A percentile compares a stretch with the other conserved stretches of the same genome.
These are phyloP conservation scores for Drosophila pachea DNA, from an alignment of 1,140 invertebrate genomes.

Conservation along the genomic window DNA sequence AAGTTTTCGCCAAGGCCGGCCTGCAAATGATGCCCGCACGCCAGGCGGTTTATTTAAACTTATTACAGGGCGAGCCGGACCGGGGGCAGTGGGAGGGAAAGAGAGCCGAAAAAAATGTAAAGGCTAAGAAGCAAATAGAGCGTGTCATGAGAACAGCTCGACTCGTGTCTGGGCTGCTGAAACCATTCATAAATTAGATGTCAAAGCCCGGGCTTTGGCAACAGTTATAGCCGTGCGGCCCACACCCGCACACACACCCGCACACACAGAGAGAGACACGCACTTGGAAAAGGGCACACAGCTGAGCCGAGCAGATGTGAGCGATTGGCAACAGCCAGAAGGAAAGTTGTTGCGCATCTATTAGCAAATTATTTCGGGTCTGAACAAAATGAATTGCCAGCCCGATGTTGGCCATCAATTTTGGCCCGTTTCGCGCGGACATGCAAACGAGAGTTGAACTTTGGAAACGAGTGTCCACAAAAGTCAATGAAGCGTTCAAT, in stretches of 20 bases:
- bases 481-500: slow-evolving; percentile 75
- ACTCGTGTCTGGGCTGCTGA: slow-evolving; percentile 39
- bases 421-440: slow-evolving; percentile 5
- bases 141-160: slow-evolving; percentile 34
- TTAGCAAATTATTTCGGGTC: slow-evolving; percentile 23
- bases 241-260: slow-evolving; percentile 14
- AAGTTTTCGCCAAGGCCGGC: slow-evolving; percentile 46
- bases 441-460: slow-evolving; percentile 39
- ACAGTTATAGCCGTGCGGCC: too few species aligned
- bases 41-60: slow-evolving; percentile 23
- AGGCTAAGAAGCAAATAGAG: slow-evolving; percentile 27
- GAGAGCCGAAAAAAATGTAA: background rate
- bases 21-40: slow-evolving; percentile 4
- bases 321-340: slow-evolving; percentile 23
- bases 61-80: slow-evolving; percentile 13
- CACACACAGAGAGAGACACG: slow-evolving; percentile 8
- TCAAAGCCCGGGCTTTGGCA: slow-evolving; percentile 63
- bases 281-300: slow-evolving; percentile 19
- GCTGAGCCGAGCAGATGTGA: slow-evolving; percentile 38
- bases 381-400: slow-evolving; percentile 30
- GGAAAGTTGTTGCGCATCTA: slow-evolving; percentile 30
- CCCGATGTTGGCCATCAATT: slow-evolving; percentile 29
- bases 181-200: slow-evolving; percentile 72
- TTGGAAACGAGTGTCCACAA: slow-evolving; percentile 31
- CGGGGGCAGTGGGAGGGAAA: background rate